phyloP scores from a whole-genome alignment of 2,113 vertebrate genomes.

The Lonchura striata region DNA sequence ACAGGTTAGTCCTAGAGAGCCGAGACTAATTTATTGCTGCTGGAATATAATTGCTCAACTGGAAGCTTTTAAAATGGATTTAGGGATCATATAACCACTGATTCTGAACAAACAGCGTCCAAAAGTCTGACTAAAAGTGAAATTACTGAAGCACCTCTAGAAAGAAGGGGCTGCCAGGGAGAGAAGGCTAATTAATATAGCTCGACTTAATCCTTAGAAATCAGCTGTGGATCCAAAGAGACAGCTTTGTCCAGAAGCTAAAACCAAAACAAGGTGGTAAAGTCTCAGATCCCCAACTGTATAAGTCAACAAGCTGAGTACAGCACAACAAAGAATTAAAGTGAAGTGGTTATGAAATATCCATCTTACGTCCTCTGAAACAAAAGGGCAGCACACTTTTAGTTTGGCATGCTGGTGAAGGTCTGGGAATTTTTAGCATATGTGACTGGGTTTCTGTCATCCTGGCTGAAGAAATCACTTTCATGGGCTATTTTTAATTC shows the following conservation, averaged over 20 bases:
- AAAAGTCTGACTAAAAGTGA: neutral
- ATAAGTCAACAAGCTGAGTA: neutral
- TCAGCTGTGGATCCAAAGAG: neutral
- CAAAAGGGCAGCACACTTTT: neutral
- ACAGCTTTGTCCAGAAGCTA: neutral
- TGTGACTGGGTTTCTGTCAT: neutral
- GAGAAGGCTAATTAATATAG: neutral
- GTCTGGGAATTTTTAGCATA: neutral
- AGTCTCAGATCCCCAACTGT: neutral
- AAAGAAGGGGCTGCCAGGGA: neutral
- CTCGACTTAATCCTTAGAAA: neutral
- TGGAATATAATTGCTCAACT: neutral
- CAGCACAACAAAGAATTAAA: neutral
- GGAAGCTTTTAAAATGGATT: neutral
- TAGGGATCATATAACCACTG: neutral
- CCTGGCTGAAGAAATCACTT: neutral
- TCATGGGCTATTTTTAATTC: neutral
- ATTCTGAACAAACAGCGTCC: neutral
- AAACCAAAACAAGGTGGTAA: neutral
- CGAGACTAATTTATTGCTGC: neutral
- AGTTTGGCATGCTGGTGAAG: neutral
- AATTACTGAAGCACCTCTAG: neutral
- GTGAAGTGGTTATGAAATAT: neutral
- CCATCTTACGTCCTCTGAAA: neutral
- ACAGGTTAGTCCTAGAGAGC: neutral